phyloP scores from a whole-genome alignment of 2,113 vertebrate genomes.

The Larimichthys polyactis region DNA sequence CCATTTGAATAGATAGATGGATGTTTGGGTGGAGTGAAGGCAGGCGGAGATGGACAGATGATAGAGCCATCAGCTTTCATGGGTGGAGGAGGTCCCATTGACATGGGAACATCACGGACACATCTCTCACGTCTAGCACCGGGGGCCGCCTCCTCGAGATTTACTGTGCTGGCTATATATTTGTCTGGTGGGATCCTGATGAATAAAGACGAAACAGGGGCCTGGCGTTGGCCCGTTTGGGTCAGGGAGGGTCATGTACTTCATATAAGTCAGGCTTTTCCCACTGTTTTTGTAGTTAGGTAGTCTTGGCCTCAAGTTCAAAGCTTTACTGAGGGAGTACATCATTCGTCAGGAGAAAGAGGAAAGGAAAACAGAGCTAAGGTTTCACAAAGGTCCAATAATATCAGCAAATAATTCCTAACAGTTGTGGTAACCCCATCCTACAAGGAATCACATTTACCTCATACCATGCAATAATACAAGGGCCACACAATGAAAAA shows the following conservation, averaged over 20 bases:
- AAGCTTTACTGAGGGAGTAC: slow-evolving; percentile 34
- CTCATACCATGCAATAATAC: slow-evolving; percentile 4
- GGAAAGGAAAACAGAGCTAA: slow-evolving; percentile 67
- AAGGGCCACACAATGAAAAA: background rate
- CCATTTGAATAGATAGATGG: slow-evolving; percentile 69
- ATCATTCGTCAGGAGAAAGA: slow-evolving; percentile 53
- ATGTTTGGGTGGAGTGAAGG: slow-evolving; percentile 69
- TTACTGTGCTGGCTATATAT: slow-evolving; percentile 40
- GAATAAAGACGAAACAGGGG: slow-evolving; percentile 5
- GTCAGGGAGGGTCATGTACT: slow-evolving; percentile 19
- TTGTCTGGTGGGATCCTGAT: background rate
- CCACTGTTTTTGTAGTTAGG: slow-evolving; percentile 47
- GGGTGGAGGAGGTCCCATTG: slow-evolving; percentile 39
- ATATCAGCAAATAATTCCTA: slow-evolving; percentile 53
- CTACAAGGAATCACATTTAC: slow-evolving; percentile 4
- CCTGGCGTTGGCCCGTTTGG: background rate
- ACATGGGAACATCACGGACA: slow-evolving; percentile 67
- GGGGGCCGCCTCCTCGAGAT: slow-evolving; percentile 6
- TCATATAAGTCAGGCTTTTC: slow-evolving; percentile 20
- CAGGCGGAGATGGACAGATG: slow-evolving; percentile 65
- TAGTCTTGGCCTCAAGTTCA: slow-evolving; percentile 65
- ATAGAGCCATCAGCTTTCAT: slow-evolving; percentile 78
- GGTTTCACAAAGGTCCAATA: slow-evolving; percentile 68
- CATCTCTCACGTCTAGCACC: slow-evolving; percentile 32
- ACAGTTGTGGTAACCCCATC: slow-evolving; percentile 63